phyloP scores from a whole-genome alignment of 2,888 invertebrate genomes.

The Cyclophora albipunctata region DNA sequence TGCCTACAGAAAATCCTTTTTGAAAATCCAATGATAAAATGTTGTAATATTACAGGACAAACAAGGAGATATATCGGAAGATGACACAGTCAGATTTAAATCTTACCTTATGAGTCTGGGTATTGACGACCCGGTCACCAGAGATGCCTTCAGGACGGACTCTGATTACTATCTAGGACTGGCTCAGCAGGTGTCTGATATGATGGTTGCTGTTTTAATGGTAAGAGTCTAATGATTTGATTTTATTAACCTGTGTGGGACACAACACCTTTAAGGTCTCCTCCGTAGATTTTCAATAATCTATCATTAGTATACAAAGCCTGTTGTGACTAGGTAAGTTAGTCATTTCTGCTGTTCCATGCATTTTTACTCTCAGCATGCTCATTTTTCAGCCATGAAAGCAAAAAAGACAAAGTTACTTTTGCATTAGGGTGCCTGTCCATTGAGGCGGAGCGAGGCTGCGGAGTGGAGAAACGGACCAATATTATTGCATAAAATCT shows the following conservation, averaged over 20 bases:
- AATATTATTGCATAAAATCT: no score
- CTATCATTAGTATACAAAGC: not conserved
- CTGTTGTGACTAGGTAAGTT: no score
- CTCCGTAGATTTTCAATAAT: not conserved
- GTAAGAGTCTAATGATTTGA: conserved; percentile 55
- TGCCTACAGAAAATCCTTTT: no score
- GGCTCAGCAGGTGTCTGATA: conserved; percentile 89
- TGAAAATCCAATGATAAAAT: not conserved
- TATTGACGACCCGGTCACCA: conserved; percentile 97
- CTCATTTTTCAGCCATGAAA: no score
- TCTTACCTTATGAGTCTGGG: conserved; percentile 97
- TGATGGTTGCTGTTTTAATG: conserved; percentile 87
- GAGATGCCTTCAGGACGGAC: conserved; percentile 90
- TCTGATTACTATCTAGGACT: conserved; percentile 89
- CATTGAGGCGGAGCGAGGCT: no score
- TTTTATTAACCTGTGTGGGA: no score
- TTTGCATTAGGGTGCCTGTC: no score
- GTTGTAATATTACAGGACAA: conserved; percentile 77
- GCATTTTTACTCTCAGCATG: not conserved
- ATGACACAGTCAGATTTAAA: conserved; percentile 97
- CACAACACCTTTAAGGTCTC: no score
- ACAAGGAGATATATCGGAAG: conserved; percentile 96
- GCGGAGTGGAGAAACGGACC: no score
- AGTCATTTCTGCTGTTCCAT: conserved; percentile 1
- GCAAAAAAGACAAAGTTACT: no score